A percentile compares a stretch with the other conserved stretches of the same genome.
These are phyloP conservation scores for Zhuqinia jingwanae DNA, from an alignment of 2,888 invertebrate species.

Conservation along the genomic window DNA sequence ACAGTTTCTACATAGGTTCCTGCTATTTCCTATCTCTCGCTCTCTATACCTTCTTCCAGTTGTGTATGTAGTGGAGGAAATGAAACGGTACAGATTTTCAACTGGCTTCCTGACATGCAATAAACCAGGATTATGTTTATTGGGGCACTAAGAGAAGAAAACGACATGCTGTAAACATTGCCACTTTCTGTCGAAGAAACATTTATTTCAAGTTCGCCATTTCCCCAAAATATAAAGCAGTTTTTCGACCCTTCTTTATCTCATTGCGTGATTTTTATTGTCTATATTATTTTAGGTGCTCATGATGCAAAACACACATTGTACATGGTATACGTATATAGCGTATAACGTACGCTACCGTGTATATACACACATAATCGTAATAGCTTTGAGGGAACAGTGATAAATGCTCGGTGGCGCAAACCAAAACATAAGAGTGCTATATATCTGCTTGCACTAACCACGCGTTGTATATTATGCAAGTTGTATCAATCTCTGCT, in stretches of 20 bases:
- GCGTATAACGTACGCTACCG: no score
- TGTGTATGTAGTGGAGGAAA: conserved; percentile 11
- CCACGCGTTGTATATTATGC: no score
- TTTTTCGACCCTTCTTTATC: background rate
- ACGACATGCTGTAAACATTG: conserved; percentile 9
- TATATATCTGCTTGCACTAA: no score
- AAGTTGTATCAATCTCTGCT: no score
- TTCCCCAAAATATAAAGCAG: no score
- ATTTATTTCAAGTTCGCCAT: conserved; percentile 25
- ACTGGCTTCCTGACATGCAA: conserved; percentile 59
- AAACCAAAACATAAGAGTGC: no score
- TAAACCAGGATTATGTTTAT: conserved; percentile 65
- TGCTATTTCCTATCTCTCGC: background rate
- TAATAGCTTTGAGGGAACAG: no score
- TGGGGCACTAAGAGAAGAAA: conserved; percentile 33
- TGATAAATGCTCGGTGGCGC: no score
- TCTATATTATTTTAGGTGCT: background rate
- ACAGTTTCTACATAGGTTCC: background rate
- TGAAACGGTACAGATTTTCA: conserved; percentile 34
- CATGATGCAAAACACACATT: conserved; percentile 10
- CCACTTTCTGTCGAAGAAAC: no score
- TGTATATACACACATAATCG: no score
- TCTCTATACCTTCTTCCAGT: no score
- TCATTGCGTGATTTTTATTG: conserved; percentile 18
- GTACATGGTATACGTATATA: background rate